A percentile compares a stretch with the other conserved stretches of the same genome.
These are phyloP conservation scores for Hyphantria cunea DNA, from an alignment of 1,140 invertebrate genomes.

Conservation along the genomic window DNA sequence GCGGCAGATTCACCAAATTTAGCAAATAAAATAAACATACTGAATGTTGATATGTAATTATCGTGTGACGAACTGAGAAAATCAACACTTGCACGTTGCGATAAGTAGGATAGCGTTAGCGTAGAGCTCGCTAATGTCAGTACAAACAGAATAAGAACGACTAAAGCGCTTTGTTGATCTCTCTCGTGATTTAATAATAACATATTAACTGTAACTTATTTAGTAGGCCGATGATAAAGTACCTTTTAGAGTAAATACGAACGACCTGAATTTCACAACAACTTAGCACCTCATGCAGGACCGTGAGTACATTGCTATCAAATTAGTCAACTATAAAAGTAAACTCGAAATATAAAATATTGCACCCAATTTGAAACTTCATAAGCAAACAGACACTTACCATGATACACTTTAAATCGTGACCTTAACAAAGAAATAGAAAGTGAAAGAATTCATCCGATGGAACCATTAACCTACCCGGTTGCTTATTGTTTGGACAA, in stretches of 20 bases:
- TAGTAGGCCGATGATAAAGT: conserved; percentile 58
- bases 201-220: conserved; percentile 69
- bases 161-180: conserved; percentile 42
- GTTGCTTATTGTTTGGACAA: conserved; percentile 65
- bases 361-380: conserved; percentile 23
- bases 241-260: conserved; percentile 58
- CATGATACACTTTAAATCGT: conserved; percentile 44
- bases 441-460: conserved; percentile 64
- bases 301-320: conserved; percentile 9
- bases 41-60: conserved; percentile 59
- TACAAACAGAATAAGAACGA: conserved; percentile 60
- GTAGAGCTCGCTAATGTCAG: conserved; percentile 52
- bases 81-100: conserved; percentile 51
- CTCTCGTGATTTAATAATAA: conserved; percentile 77
- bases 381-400: conserved; percentile 16
- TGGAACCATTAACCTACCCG: conserved; percentile 57
- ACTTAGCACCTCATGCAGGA: conserved; percentile 37
- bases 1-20: conserved; percentile 31
- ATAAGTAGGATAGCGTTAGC: conserved; percentile 71
- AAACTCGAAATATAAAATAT: conserved; percentile 4
- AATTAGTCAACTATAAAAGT: background rate
- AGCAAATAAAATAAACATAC: conserved; percentile 38
- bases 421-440: conserved; percentile 47
- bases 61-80: conserved; percentile 57
- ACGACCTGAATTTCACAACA: conserved; percentile 62